A percentile compares a stretch with the other conserved stretches of the same genome.
phyloP scores from a whole-genome alignment of 2,888 invertebrate species.

The Sinodicranocentrus sp. region DNA sequence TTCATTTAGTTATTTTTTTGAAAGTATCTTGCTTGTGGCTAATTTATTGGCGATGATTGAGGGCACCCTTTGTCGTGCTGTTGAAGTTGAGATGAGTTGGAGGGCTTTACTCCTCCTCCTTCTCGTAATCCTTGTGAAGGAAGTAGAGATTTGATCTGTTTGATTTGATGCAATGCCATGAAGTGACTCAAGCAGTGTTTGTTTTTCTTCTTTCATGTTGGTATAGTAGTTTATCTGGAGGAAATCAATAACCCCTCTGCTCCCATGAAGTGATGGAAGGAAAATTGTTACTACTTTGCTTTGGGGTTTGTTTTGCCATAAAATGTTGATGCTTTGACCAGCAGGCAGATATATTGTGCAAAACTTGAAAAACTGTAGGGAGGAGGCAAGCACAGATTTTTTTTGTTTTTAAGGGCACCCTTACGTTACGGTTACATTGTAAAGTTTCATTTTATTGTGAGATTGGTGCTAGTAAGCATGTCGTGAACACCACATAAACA shows the following conservation, averaged over 20 bases:
- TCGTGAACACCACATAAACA: not conserved
- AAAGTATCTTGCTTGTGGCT: conserved; percentile 17
- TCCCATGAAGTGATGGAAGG: too few species aligned
- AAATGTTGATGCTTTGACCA: not conserved
- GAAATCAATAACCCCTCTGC: too few species aligned
- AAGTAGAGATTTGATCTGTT: too few species aligned
- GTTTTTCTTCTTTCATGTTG: too few species aligned
- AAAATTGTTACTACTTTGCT: too few species aligned
- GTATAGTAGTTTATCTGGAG: too few species aligned
- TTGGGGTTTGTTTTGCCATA: too few species aligned
- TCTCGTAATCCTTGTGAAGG: too few species aligned
- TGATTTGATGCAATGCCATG: too few species aligned
- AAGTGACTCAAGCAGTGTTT: too few species aligned
- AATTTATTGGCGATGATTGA: not conserved
- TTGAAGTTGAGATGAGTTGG: too few species aligned
- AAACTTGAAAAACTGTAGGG: not conserved
- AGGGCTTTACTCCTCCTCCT: too few species aligned
- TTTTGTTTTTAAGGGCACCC: not conserved
- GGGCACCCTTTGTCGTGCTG: not conserved
- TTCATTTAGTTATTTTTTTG: conserved; percentile 25
- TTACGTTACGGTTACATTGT: not conserved
- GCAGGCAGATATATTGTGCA: not conserved
- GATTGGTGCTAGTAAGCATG: not conserved
- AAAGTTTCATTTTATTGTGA: not conserved
- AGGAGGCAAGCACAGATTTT: not conserved